Percentiles rank a stretch among this genome's conserved stretches.
Evolutionary conservation across 2,113 vertebrate species (phyloP).

Genomic region (Brachirus orientalis): DNA sequence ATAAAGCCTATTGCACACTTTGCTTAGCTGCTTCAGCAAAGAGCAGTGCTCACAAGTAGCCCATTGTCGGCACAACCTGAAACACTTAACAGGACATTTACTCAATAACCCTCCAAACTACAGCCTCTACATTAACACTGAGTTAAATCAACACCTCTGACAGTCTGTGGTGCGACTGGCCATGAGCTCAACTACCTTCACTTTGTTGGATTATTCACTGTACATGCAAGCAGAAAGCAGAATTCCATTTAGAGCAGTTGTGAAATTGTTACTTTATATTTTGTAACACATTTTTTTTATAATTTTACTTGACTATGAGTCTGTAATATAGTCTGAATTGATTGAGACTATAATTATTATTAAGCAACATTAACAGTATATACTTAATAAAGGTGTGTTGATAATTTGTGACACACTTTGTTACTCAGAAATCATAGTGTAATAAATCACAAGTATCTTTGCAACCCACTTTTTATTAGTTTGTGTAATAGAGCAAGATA

Average conservation of each 20-base stretch:
- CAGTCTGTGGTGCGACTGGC: slow-evolving; percentile 9
- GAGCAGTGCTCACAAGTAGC: slow-evolving; percentile 46
- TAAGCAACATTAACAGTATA: not conserved
- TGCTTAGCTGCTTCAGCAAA: slow-evolving; percentile 14
- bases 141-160: slow-evolving; percentile 40
- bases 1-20: slow-evolving; percentile 6
- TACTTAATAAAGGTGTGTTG: not conserved
- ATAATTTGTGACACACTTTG: slow-evolving; percentile 3
- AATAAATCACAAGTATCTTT: too few relatives aligned
- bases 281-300: too few relatives aligned
- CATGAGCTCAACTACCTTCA: slow-evolving; percentile 1
- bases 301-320: too few relatives aligned
- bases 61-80: slow-evolving; percentile 27
- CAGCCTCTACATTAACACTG: slow-evolving; percentile 37
- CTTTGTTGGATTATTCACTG: slow-evolving; percentile 11
- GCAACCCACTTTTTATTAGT: too few relatives aligned
- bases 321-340: too few relatives aligned
- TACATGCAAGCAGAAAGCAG: not conserved
- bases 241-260: not conserved
- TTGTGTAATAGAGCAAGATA: not conserved
- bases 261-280: too few relatives aligned
- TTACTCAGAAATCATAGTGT: too few relatives aligned
- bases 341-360: not conserved
- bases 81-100: slow-evolving; percentile 53
- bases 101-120: slow-evolving; percentile 45